Evolutionary conservation across 2,113 vertebrate species (phyloP).

Genomic region (Psittacula cyanocephala): DNA sequence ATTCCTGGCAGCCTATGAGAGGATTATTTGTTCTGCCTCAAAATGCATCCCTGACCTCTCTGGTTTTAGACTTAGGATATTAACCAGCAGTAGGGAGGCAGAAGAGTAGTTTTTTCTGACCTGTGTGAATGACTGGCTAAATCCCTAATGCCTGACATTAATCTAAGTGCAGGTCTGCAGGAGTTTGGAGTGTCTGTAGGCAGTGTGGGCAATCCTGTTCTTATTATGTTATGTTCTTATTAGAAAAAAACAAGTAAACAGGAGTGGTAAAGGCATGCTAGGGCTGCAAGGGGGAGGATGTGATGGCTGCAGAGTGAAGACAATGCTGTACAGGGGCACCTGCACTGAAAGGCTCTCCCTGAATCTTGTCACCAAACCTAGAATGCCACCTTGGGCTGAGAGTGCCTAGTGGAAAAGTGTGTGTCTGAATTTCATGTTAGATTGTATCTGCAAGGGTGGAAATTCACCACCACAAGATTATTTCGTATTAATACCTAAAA

Average conservation of each 20-base stretch:
- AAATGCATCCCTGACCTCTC: not conserved
- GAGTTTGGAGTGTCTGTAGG: not conserved
- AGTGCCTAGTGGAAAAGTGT: not conserved
- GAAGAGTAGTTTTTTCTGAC: not conserved
- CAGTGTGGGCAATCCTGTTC: not conserved
- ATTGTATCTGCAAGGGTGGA: not conserved
- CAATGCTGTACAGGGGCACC: fast-evolving
- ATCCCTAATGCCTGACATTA: not conserved
- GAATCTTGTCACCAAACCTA: not conserved
- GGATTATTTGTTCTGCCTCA: not conserved
- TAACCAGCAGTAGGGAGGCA: not conserved
- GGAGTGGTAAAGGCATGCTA: not conserved
- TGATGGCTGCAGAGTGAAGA: not conserved
- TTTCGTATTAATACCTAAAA: not conserved
- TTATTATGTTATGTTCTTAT: not conserved
- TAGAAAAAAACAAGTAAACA: not conserved
- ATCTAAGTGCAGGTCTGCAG: not conserved
- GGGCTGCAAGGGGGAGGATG: not conserved
- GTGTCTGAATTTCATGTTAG: not conserved
- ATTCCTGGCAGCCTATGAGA: not conserved
- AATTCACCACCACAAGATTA: not conserved
- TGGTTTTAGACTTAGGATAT: not conserved
- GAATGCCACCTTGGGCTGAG: not conserved
- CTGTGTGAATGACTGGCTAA: not conserved
- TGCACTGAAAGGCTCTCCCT: not conserved